These are phyloP conservation scores for Trachops cirrhosus DNA, from an alignment of 2,797 vertebrate genomes.

Conservation along the genomic window DNA sequence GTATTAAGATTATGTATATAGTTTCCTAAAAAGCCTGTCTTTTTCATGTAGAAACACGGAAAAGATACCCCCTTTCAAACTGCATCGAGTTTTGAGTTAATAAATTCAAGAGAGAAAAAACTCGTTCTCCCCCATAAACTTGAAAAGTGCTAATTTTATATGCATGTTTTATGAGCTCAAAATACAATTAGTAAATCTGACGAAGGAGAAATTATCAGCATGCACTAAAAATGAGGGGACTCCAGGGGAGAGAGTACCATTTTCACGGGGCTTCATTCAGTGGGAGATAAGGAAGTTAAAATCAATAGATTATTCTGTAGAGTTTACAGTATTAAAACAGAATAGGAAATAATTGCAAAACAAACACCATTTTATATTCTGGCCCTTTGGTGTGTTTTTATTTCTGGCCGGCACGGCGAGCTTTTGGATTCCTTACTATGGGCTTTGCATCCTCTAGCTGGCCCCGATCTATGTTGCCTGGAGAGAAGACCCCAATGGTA, in stretches of 20 bases:
- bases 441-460: not conserved
- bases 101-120: constrained; percentile 89
- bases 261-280: not conserved
- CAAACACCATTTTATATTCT: not conserved
- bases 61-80: constrained; percentile 77
- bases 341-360: not conserved
- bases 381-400: not conserved
- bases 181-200: constrained; percentile 48
- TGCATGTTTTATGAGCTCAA: constrained; percentile 59
- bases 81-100: constrained; percentile 91
- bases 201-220: constrained; percentile 23
- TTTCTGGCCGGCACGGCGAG: not conserved
- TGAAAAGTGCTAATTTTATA: constrained; percentile 72
- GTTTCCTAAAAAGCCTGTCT: constrained; percentile 92
- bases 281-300: not conserved
- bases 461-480: not conserved
- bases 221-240: not conserved
- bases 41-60: constrained; percentile 81
- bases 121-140: constrained; percentile 12
- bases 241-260: not conserved
- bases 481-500: not conserved
- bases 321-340: not conserved
- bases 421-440: not conserved
- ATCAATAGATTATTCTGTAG: constrained; percentile 51
- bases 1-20: constrained; percentile 92